phyloP scores from a whole-genome alignment of 2,888 invertebrate species.

The Harmothoe impar region DNA sequence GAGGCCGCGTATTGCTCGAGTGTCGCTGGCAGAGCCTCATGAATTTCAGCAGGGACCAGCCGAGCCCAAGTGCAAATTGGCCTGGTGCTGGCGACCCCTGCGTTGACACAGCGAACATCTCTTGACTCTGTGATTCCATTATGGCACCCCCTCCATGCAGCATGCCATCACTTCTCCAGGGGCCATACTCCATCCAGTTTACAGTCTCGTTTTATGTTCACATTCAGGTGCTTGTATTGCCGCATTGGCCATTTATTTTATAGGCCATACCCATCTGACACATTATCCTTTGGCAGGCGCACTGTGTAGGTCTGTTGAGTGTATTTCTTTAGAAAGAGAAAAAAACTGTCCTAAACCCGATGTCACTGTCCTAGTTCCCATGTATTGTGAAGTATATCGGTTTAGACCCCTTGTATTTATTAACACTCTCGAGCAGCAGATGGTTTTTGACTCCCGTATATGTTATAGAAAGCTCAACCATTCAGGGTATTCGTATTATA shows the following conservation, averaged over 20 bases:
- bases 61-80: slow-evolving; percentile 41
- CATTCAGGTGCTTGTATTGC: background rate
- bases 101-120: slow-evolving; percentile 44
- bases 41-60: slow-evolving; percentile 42
- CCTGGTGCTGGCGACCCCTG: slow-evolving; percentile 29
- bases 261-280: background rate
- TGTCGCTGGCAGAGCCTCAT: slow-evolving; percentile 43
- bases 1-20: slow-evolving; percentile 30
- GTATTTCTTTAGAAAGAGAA: background rate
- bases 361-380: background rate
- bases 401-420: slow-evolving; percentile 42
- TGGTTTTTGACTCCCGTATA: slow-evolving; percentile 49
- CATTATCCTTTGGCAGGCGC: background rate
- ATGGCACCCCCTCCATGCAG: background rate
- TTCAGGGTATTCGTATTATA: slow-evolving; percentile 57
- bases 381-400: slow-evolving; percentile 32
- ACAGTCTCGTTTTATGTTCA: background rate
- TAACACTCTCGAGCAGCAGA: slow-evolving; percentile 49
- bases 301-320: slow-evolving; percentile 18
- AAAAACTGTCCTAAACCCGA: background rate
- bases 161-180: slow-evolving; percentile 44
- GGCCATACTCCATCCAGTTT: background rate
- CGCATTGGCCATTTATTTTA: slow-evolving; percentile 4
- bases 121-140: slow-evolving; percentile 51
- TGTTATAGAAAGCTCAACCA: slow-evolving; percentile 56